Base-by-base conservation (phyloP, 2,113 vertebrate species). In the Ctenodactylus gundi region DNA sequence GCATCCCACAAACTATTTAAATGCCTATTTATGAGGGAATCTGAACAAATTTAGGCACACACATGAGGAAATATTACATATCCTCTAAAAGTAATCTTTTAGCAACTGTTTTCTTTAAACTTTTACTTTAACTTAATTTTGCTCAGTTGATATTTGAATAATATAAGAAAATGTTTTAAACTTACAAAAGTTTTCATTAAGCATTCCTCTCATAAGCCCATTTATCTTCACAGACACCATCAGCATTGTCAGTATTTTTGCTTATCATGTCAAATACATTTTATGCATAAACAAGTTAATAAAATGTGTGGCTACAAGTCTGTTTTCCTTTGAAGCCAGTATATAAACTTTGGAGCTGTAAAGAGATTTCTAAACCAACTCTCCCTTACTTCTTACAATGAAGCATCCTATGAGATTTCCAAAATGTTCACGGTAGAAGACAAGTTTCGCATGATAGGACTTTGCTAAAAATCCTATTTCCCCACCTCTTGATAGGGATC, bases 71-170 rank as follows among this genome's bases (percentile, higher is more conserved):
- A n/a, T 86, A 83, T 81, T 67, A 78, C 4, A 2, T 72, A 57
- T 55, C 36, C 25, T 85, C 27, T 57, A 84, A 96, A 77, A 90
- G 20, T 60, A 88, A 85, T 81, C 41, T 96, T 65, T 92, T 68
- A 75, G 27, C 64, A 34, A 72, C 46, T 39, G 80, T n/a, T 87
- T 62, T 55, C 57, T 76, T 49, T 76, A 51, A 51, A 55, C 25
- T 36, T 36, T n/a, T 13, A 91, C 51, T 72, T 88, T 88, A 86
- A 76, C 86, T 87, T 90, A 58, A 64, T 83, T 91, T 93, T 73
- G 46, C n/a, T 49, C 76, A 57, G 4, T 3, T 13, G 41, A 58
- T 90, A 81, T 94, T 53, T 77, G 18, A 92, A 39, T 88, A 39
- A 68, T 46, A 87, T 31, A 60, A n/a, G 36, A 3, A 85, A 62